A percentile compares a stretch with the other conserved stretches of the same genome.
Conservation (phyloP, 2,797 vertebrate species). For the Tarsius wallacei region DNA sequence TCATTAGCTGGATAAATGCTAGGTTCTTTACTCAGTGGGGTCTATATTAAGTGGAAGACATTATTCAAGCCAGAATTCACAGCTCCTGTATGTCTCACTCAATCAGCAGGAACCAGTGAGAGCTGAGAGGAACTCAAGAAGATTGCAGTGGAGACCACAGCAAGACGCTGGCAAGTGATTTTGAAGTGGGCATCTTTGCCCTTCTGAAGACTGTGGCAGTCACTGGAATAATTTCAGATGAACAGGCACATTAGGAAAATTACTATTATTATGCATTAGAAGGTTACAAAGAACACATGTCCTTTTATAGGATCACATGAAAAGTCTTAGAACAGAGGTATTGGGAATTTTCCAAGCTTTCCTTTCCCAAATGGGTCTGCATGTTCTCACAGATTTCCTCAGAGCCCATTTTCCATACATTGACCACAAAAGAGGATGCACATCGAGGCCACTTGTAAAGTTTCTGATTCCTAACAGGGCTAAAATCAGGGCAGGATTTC, state of each 20-base stretch:
- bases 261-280: constrained; percentile 63
- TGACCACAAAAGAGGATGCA: constrained; percentile 41
- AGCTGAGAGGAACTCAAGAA: constrained; percentile 26
- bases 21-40: constrained; percentile 48
- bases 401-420: constrained; percentile 4
- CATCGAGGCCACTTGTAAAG: not conserved
- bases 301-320: constrained; percentile 38
- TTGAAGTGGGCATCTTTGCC: constrained; percentile 54
- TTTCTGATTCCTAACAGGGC: constrained; percentile 21
- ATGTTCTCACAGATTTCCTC: constrained; percentile 44
- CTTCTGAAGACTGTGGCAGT: constrained; percentile 45
- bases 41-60: constrained; percentile 63
- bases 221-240: constrained; percentile 66
- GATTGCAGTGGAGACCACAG: not conserved
- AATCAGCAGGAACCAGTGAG: constrained; percentile 35
- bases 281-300: constrained; percentile 65
- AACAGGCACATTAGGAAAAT: constrained; percentile 74
- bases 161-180: constrained; percentile 22
- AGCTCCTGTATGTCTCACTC: not conserved
- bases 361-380: not conserved
- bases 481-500: constrained; percentile 40
- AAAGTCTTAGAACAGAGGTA: not conserved
- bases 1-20: constrained; percentile 39
- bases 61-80: constrained; percentile 69
- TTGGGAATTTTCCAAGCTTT: constrained; percentile 52